Base-by-base conservation (phyloP, 2,797 vertebrate species). In the Merluccius polli region DNA sequence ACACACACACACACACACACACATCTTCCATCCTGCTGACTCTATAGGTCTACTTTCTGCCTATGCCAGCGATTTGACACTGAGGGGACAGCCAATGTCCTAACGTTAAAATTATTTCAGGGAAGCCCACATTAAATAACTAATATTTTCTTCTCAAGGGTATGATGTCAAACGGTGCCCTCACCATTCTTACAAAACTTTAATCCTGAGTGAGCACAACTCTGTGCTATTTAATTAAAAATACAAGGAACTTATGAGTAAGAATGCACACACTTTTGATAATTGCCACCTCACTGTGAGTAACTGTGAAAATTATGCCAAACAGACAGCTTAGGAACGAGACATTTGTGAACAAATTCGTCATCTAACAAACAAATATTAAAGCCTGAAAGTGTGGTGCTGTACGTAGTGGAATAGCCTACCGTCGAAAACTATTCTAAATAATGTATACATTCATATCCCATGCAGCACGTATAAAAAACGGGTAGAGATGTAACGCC, bases 111-210 rank as follows among this genome's bases (percentile, higher is more conserved):
- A 78, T 84, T 74, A 83, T 82, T 81, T 83, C 74, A 73, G 77
- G 77, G 72, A 84, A 81, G 75, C 74, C 77, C 74, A 75, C 81
- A 83, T 84, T 75, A 84, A 81, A 85, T 83, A 73, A 84, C 78
- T 87, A 84, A 73, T 69, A 16, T 74, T 38, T 72, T 81, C 35
- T 52, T 77, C 73, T 79, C 75, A 83, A 82, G 79, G 80, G 72
- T 75, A 38, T n/a, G n/a, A 59, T 68, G 4, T 70, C 68, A 11
- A 82, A 86, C 67, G 73, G 76, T 75, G 65, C 68, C 52, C 59
- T n/a, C 79, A 68, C 68, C 79, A n/a, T 35, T 75, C 52, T 24
- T 15, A 77, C 78, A 78, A 63, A 72, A 63, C 11, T 70, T 52
- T 48, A 65, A 73, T 74, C 73, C 38, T 75, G 69, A 33, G 70